Evolutionary conservation across 1,140 invertebrate genomes (phyloP).

Genomic region (Drosophila novamexicana): DNA sequence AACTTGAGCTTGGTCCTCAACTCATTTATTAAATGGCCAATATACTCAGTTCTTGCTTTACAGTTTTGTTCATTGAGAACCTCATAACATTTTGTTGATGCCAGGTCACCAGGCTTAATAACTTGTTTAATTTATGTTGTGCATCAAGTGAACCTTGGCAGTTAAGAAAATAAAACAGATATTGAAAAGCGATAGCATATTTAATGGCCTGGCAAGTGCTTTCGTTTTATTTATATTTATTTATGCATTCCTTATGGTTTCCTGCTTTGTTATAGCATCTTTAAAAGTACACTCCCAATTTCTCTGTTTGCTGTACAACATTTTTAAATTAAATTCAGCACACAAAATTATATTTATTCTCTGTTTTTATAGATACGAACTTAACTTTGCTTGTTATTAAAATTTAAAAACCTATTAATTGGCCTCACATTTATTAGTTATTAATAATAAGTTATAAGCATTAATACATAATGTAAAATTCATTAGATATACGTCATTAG

Average conservation of each 20-base stretch:
- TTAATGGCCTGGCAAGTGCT: not conserved
- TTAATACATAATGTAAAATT: no score
- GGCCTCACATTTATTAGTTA: no score
- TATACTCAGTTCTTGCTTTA: not conserved
- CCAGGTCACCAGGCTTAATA: constrained; percentile 25
- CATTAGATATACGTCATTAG: no score
- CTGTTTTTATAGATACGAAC: no score
- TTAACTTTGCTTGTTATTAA: no score
- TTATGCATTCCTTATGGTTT: not conserved
- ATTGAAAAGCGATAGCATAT: constrained; percentile 3
- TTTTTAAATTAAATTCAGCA: no score
- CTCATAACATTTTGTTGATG: constrained; percentile 1
- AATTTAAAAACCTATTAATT: no score
- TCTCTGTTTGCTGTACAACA: no score
- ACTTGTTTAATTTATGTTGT: constrained; percentile 53
- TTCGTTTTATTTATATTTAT: not conserved
- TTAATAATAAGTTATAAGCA: no score
- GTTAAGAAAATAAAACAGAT: not conserved
- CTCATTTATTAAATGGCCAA: no score
- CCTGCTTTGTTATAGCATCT: not conserved
- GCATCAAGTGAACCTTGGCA: not conserved
- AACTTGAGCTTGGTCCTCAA: not conserved
- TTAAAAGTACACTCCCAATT: no score
- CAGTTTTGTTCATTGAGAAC: constrained; percentile 21
- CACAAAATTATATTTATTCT: no score